phyloP scores from a whole-genome alignment of 1,140 invertebrate genomes.

The Lineus longissimus region DNA sequence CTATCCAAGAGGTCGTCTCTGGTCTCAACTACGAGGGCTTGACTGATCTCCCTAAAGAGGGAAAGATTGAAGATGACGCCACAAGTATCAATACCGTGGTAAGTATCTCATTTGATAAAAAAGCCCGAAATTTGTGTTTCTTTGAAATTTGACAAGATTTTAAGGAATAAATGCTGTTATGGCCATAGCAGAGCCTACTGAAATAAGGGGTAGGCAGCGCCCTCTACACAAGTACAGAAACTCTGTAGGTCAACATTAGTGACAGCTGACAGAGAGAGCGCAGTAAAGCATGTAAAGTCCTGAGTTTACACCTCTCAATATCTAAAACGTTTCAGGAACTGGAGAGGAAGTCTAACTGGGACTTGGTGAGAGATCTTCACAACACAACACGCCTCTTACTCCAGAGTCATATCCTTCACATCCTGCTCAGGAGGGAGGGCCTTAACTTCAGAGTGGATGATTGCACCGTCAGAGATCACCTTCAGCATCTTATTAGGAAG shows the following conservation, averaged over 20 bases:
- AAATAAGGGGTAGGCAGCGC: no score
- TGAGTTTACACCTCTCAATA: neutral
- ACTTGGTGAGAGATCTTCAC: conserved; percentile 34
- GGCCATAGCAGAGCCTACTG: no score
- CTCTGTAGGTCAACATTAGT: no score
- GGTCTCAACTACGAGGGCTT: conserved; percentile 79
- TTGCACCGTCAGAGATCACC: conserved; percentile 65
- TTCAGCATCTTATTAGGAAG: conserved; percentile 77
- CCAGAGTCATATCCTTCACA: conserved; percentile 78
- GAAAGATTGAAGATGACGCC: conserved; percentile 64
- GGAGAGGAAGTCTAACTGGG: conserved; percentile 53
- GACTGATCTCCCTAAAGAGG: conserved; percentile 85
- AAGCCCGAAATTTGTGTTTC: no score
- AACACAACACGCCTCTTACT: conserved; percentile 69
- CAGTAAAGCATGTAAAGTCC: no score
- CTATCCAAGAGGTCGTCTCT: conserved; percentile 86
- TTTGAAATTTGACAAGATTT: no score
- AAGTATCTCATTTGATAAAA: no score
- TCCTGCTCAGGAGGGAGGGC: conserved; percentile 79
- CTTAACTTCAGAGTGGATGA: conserved; percentile 69
- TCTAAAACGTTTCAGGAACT: conserved; percentile 29
- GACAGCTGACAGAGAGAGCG: no score
- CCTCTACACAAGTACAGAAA: no score
- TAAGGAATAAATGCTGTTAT: no score
- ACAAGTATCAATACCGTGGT: conserved; percentile 62